A percentile compares a stretch with the other conserved stretches of the same genome.
phyloP scores from a whole-genome alignment of 2,797 vertebrate genomes.

The Loriculus beryllinus region DNA sequence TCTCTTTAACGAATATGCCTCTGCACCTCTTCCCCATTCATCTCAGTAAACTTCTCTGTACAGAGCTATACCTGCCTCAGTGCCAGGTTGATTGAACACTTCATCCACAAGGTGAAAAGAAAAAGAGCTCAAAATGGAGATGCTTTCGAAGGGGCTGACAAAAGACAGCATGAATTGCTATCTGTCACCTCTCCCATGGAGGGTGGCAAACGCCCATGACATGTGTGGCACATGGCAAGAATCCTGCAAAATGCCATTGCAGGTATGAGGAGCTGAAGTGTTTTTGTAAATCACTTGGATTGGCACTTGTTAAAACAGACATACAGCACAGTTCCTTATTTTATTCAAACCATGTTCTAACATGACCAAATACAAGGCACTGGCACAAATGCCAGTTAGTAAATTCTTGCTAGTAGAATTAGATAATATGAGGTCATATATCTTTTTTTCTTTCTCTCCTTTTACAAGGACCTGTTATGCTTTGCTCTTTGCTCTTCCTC shows the following conservation, averaged over 20 bases:
- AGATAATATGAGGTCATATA: not conserved
- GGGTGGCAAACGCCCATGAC: not conserved
- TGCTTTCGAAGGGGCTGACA: not conserved
- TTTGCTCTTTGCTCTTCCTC: slow-evolving; percentile 38
- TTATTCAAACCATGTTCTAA: not conserved
- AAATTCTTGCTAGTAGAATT: not conserved
- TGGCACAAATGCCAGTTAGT: not conserved
- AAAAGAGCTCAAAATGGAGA: not conserved
- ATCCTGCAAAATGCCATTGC: not conserved
- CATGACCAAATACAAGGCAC: not conserved
- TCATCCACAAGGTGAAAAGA: not conserved
- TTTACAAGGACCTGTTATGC: not conserved
- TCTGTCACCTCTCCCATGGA: not conserved
- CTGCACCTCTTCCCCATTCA: not conserved
- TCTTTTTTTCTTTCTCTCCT: not conserved
- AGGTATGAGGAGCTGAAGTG: not conserved
- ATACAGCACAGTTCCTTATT: not conserved
- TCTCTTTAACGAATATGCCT: not conserved
- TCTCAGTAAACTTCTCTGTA: not conserved
- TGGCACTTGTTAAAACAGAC: slow-evolving; percentile 31
- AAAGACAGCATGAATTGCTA: not conserved
- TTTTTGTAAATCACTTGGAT: not conserved
- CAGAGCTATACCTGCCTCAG: not conserved
- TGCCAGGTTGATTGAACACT: not conserved
- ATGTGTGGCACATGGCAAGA: not conserved